A percentile compares a stretch with the other conserved stretches of the same genome.
phyloP scores from a whole-genome alignment of 2,797 vertebrate genomes.

The Macroramphosus scolopax region DNA sequence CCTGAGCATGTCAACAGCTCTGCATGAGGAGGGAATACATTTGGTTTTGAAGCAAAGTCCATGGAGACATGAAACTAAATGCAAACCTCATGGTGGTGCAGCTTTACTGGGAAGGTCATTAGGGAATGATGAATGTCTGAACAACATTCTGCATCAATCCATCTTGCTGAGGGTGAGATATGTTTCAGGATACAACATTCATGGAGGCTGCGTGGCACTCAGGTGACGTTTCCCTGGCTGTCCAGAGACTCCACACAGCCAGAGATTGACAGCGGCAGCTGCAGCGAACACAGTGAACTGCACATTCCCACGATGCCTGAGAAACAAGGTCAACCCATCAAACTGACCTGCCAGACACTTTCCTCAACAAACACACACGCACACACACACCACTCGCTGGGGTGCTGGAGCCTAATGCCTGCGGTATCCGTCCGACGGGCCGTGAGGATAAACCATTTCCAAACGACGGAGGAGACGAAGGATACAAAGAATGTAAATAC shows the following conservation, averaged over 20 bases:
- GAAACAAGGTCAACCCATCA: conserved; percentile 58
- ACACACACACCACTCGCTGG: conserved; percentile 17
- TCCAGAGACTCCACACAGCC: no score
- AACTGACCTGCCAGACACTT: conserved; percentile 49
- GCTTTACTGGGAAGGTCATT: no score
- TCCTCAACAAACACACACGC: conserved; percentile 23
- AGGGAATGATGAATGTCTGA: no score
- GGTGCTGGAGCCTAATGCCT: conserved; percentile 38
- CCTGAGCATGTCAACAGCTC: no score
- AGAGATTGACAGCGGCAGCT: conserved; percentile 64
- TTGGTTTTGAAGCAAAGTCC: no score
- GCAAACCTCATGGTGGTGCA: no score
- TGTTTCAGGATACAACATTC: no score
- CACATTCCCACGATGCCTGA: conserved; percentile 61
- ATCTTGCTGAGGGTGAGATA: no score
- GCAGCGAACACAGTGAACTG: conserved; percentile 43
- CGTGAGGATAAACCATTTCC: conserved; percentile 55
- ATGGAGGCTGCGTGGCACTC: conserved; percentile 12
- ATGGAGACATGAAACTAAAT: no score
- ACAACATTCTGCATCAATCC: no score
- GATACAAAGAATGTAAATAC: conserved; percentile 62
- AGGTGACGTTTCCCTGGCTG: conserved; percentile 46
- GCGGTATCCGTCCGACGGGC: conserved; percentile 48
- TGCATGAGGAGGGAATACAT: no score
- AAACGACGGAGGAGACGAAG: conserved; percentile 39